Conservation (phyloP, 2,888 invertebrate genomes). For the Omphaloscelis lunosa region DNA sequence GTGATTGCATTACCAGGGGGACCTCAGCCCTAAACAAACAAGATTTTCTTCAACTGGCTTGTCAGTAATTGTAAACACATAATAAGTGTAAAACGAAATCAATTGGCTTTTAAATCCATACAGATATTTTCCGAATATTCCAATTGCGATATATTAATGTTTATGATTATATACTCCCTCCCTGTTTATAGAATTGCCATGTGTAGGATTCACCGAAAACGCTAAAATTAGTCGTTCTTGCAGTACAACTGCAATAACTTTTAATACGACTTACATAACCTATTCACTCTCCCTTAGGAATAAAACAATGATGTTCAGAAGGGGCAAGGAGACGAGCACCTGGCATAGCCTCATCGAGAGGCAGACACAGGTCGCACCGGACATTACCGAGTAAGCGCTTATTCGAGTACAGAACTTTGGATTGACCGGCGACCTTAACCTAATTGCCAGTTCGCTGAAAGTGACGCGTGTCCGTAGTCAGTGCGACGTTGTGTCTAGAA, state of each 20-base stretch:
- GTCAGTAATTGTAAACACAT: constrained; percentile 3
- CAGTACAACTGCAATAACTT: constrained; percentile 31
- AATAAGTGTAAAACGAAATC: constrained; percentile 15
- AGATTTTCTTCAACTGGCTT: neutral
- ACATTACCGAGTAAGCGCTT: constrained; percentile 36
- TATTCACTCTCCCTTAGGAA: constrained; percentile 42
- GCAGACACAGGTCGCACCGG: constrained; percentile 23
- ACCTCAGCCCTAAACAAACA: neutral
- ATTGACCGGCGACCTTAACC: constrained; percentile 44
- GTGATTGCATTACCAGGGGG: neutral
- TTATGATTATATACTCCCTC: constrained; percentile 45
- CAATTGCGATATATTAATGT: constrained; percentile 14
- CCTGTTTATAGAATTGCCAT: constrained; percentile 51
- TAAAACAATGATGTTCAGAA: constrained; percentile 38
- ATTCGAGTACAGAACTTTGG: constrained; percentile 57
- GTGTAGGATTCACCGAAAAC: constrained; percentile 36
- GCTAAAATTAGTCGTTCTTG: constrained; percentile 29
- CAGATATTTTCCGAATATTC: constrained; percentile 11
- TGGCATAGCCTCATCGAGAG: constrained; percentile 35
- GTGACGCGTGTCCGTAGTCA: constrained; percentile 12
- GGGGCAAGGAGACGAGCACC: constrained; percentile 58
- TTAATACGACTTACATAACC: constrained; percentile 42
- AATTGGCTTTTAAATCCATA: constrained; percentile 24
- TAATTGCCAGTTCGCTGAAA: constrained; percentile 47
- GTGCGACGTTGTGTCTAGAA: constrained; percentile 83